Conservation (phyloP, 2,797 vertebrate genomes). For the Rhabdomys pumilio region DNA sequence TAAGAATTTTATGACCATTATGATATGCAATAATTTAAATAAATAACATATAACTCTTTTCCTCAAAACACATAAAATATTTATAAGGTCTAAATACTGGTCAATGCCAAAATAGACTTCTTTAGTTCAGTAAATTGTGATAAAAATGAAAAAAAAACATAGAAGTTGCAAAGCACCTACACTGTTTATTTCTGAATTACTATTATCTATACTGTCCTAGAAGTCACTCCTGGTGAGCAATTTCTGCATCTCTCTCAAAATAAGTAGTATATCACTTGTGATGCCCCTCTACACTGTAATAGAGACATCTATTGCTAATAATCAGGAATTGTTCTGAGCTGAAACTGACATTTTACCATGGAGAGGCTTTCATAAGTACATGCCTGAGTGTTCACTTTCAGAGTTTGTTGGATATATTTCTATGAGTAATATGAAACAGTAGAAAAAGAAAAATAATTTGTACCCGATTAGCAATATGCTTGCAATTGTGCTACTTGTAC, state of each 20-base stretch:
- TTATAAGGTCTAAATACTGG: background rate
- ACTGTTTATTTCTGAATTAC: background rate
- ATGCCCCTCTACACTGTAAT: background rate
- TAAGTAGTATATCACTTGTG: background rate
- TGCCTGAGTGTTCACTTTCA: background rate
- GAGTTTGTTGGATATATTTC: background rate
- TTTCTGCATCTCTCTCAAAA: background rate
- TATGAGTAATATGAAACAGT: background rate
- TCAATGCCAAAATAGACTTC: background rate
- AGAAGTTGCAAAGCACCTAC: background rate
- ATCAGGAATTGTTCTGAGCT: background rate
- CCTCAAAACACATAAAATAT: background rate
- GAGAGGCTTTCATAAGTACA: background rate
- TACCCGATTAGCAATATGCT: background rate
- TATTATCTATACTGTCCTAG: background rate
- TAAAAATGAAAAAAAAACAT: background rate
- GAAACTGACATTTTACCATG: background rate
- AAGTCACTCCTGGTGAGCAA: background rate
- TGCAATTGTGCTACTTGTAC: background rate
- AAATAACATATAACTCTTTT: background rate
- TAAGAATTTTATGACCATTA: background rate
- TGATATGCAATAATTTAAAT: background rate
- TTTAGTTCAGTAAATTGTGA: background rate
- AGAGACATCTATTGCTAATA: background rate
- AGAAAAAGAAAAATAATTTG: background rate